Conservation (phyloP, 2,888 invertebrate species). For the Campaea margaritaria region DNA sequence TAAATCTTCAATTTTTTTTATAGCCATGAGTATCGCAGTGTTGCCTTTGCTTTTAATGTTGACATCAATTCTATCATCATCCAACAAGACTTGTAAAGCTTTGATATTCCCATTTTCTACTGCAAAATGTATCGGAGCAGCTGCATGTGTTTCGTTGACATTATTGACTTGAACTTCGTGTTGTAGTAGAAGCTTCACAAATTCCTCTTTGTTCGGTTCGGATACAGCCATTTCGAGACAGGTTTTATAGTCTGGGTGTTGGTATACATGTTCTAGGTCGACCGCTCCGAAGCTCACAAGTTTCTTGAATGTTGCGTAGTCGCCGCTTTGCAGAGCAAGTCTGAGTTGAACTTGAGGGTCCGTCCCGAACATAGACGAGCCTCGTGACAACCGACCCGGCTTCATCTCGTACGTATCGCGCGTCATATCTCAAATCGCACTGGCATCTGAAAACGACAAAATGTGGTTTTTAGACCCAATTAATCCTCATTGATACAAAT, state of each 20-base stretch:
- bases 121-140: conserved; percentile 88
- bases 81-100: conserved; percentile 76
- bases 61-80: conserved; percentile 77
- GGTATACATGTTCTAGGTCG: conserved; percentile 83
- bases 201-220: conserved; percentile 79
- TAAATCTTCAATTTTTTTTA: conserved; percentile 79
- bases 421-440: conserved; percentile 72
- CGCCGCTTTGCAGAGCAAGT: conserved; percentile 81
- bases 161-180: conserved; percentile 87
- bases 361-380: conserved; percentile 74
- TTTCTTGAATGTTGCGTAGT: conserved; percentile 80
- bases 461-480: conserved; percentile 38
- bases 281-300: conserved; percentile 77
- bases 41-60: conserved; percentile 81
- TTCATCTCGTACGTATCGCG: conserved; percentile 81
- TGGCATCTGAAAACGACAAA: conserved; percentile 74
- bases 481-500: conserved; percentile 62
- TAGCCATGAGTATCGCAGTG: conserved; percentile 81
- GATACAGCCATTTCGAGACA: conserved; percentile 86
- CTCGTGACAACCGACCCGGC: conserved; percentile 68
- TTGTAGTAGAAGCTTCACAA: conserved; percentile 84
- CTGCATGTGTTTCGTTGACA: conserved; percentile 82
- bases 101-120: conserved; percentile 82
- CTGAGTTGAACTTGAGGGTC: conserved; percentile 81
- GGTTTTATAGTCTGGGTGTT: conserved; percentile 85